Percentiles rank a stretch among this genome's conserved stretches.
phyloP scores from a whole-genome alignment of 2,797 vertebrate species.

The Notolepis coatsorum region DNA sequence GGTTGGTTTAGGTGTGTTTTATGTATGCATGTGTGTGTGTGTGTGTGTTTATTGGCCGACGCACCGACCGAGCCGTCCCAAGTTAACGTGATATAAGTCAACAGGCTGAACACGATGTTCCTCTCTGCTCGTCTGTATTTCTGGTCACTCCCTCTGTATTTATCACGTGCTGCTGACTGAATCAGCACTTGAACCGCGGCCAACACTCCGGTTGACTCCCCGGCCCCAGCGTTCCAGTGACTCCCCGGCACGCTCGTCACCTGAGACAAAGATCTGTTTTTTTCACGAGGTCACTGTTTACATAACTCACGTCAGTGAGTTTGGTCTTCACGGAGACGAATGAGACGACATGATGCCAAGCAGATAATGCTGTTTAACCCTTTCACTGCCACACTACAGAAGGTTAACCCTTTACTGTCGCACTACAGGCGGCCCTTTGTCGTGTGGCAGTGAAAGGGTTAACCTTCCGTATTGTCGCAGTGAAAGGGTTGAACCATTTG shows the following conservation, averaged over 20 bases:
- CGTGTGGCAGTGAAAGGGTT: too few relatives aligned
- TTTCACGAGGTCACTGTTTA: constrained; percentile 51
- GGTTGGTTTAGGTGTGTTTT: neutral
- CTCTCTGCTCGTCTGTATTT: constrained; percentile 50
- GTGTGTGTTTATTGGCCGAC: too few relatives aligned
- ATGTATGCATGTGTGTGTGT: constrained; percentile 17
- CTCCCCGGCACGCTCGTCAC: constrained; percentile 41
- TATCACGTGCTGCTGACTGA: constrained; percentile 54
- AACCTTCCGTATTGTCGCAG: too few relatives aligned
- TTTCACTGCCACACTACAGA: too few relatives aligned
- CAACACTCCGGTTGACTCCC: constrained; percentile 44
- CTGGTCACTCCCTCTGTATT: constrained; percentile 41
- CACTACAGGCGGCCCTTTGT: too few relatives aligned
- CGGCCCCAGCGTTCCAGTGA: neutral
- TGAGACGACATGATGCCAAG: too few relatives aligned
- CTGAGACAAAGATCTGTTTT: constrained; percentile 41
- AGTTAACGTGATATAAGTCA: constrained; percentile 41
- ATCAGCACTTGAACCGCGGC: constrained; percentile 61
- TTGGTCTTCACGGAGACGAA: too few relatives aligned
- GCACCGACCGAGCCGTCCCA: constrained; percentile 13
- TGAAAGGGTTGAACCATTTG: too few relatives aligned
- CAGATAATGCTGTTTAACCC: too few relatives aligned
- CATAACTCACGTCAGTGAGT: constrained; percentile 37
- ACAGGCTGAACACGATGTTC: constrained; percentile 49
- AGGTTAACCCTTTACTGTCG: too few relatives aligned